Evolutionary conservation across 1,140 invertebrate genomes (phyloP), one percentile per base, ranked within the genome.

Genomic region (Scaptomyza montana): DNA sequence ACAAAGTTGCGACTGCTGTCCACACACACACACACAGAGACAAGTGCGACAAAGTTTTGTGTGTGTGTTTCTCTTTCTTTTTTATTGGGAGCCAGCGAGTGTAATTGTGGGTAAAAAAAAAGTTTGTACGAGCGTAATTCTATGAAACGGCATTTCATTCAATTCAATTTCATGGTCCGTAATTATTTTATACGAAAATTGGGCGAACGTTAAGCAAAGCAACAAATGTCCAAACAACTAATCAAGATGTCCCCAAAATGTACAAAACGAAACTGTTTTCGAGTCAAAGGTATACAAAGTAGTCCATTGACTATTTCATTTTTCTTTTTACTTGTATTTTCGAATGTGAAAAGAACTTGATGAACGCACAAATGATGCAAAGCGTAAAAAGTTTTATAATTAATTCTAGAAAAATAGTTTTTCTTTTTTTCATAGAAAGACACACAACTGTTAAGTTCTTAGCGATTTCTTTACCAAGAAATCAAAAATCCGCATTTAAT

Each of bases 91-190:
- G 16, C 19, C 30, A 60, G 25, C 5, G 25, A 50, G 50, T 55
- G 19, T 21, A 16, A 47, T 6, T 33, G 21, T 25, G 21, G 21
- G 1, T 16, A 16, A 25, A 64, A 53, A 68, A 79, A 79, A 73
- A 71, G 71, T 61, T 80, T 80, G 50, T 71, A 56, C 72, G 56
- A 78, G 77, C 69, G 77, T 63, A 75, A 80, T 80, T 79, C 69
- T 65, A 78, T 81, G 79, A 78, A 74, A 81, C 77, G 78, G 47
- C 79, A 78, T 80, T 81, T 70, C 71, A 82, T 82, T 82, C 66
- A 82, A 75, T 82, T 82, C 80, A 82, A 82, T 82, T 82, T 82
- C 79, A 82, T 82, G 80, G 71, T 82, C 71, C 62, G 79, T 82
- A 82, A 82, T 82, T 82, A 82, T 82, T 82, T 78, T 75, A 71